Conservation (phyloP, 37 sponge, comb jelly and placozoan species). For the Cliona cf. orientalis region DNA sequence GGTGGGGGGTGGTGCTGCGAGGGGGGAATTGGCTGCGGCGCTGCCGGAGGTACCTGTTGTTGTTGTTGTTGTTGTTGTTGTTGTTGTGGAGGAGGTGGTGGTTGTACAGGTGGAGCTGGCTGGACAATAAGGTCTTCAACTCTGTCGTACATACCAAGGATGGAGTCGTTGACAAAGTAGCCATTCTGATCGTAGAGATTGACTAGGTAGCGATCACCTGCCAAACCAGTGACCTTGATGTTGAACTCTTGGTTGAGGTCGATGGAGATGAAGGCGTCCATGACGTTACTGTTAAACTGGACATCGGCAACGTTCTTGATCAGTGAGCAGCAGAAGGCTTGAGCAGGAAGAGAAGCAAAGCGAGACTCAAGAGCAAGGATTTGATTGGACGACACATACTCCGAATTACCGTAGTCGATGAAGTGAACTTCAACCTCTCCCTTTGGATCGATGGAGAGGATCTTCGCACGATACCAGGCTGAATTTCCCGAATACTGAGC, state of each 20-base stretch:
- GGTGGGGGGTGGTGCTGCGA: neutral
- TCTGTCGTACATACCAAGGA: neutral
- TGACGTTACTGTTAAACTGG: neutral
- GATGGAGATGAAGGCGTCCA: constrained; percentile 31
- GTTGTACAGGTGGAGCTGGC: no score
- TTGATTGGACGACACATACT: constrained; percentile 17
- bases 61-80: neutral
- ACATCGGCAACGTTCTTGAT: neutral
- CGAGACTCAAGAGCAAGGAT: constrained; percentile 15
- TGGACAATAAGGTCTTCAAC: no score
- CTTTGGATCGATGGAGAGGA: constrained; percentile 25
- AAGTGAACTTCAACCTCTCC: constrained; percentile 35
- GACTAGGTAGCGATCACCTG: constrained; percentile 30
- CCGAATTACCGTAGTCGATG: constrained; percentile 80
- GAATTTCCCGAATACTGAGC: constrained; percentile 56
- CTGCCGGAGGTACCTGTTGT: neutral
- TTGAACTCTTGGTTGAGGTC: constrained; percentile 60
- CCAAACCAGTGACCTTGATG: constrained; percentile 2
- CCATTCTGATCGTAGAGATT: constrained; percentile 36
- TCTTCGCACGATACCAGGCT: constrained; percentile 77
- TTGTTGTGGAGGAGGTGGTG: no score
- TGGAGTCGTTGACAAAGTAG: neutral
- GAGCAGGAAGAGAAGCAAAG: constrained; percentile 36
- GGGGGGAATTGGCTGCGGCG: neutral
- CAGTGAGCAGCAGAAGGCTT: constrained; percentile 61